phyloP scores from a whole-genome alignment of 37 sponge, comb jelly and placozoan genomes.

The Geodia barretti region DNA sequence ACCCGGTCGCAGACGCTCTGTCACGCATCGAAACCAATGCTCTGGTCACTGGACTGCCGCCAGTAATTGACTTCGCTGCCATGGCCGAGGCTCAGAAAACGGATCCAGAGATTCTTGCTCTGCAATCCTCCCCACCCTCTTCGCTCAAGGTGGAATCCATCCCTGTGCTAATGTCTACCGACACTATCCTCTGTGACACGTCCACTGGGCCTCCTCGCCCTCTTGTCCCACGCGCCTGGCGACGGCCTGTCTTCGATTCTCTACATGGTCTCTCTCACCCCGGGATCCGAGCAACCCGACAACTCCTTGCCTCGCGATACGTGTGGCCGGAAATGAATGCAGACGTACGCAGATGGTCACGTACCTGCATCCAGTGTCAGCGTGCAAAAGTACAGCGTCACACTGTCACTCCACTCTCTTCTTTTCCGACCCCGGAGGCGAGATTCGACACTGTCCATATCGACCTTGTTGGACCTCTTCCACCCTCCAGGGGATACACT shows the following conservation, averaged over 20 bases:
- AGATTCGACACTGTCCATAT: constrained; percentile 44
- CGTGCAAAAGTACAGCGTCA: constrained; percentile 40
- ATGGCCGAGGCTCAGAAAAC: constrained; percentile 39
- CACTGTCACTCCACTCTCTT: constrained; percentile 18
- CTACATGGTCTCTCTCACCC: constrained; percentile 50
- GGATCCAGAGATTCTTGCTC: constrained; percentile 4
- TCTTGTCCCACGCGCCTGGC: constrained; percentile 20
- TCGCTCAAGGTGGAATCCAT: constrained; percentile 14
- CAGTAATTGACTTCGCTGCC: constrained; percentile 31
- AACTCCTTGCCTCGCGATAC: constrained; percentile 31
- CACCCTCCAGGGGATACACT: constrained; percentile 18
- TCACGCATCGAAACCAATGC: constrained; percentile 24
- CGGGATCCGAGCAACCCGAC: constrained; percentile 44
- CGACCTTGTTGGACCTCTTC: constrained; percentile 60
- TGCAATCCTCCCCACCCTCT: not conserved
- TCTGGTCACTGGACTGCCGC: not conserved
- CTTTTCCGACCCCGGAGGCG: constrained; percentile 25
- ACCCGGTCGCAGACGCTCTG: constrained; percentile 41
- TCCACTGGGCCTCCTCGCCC: constrained; percentile 48
- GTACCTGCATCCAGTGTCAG: constrained; percentile 41
- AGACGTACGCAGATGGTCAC: constrained; percentile 41
- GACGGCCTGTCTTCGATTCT: constrained; percentile 25
- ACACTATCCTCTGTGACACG: constrained; percentile 27
- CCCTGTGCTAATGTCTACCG: constrained; percentile 5
- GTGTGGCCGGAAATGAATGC: constrained; percentile 56